phyloP scores from a whole-genome alignment of 2,113 vertebrate species.

The Neomonachus schauinslandi region DNA sequence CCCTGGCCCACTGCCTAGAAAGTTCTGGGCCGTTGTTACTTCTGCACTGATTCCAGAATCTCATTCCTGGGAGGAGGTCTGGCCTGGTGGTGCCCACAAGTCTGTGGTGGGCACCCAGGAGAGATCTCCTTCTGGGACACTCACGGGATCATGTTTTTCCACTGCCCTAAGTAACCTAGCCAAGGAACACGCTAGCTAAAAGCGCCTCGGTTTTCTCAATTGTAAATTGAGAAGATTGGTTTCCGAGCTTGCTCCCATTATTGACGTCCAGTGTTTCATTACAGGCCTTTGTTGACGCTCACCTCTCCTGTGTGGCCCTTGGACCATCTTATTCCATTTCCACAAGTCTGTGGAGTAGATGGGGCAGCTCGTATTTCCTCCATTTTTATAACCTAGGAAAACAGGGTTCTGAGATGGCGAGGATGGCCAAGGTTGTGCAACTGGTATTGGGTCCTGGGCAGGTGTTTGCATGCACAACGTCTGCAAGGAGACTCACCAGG shows the following conservation, averaged over 20 bases:
- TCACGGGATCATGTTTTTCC: conserved; percentile 53
- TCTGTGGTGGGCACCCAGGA: conserved; percentile 48
- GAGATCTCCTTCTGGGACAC: conserved; percentile 52
- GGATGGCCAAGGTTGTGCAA: neutral
- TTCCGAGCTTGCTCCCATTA: conserved; percentile 34
- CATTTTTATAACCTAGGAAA: neutral
- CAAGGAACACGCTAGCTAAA: conserved; percentile 33
- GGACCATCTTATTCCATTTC: neutral
- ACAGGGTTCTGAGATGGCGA: neutral
- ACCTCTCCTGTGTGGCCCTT: conserved; percentile 57
- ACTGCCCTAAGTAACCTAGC: conserved; percentile 1
- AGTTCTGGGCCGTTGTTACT: conserved; percentile 33
- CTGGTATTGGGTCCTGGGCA: neutral
- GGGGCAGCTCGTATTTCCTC: neutral
- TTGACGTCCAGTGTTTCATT: neutral
- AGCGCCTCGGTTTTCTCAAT: neutral
- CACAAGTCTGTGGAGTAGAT: neutral
- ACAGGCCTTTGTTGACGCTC: neutral
- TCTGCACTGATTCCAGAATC: conserved; percentile 44
- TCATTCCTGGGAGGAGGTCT: conserved; percentile 75
- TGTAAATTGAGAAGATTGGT: conserved; percentile 68
- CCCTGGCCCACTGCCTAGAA: neutral
- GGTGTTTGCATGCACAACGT: neutral
- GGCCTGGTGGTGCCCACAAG: conserved; percentile 46
- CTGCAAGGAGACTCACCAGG: neutral